Conservation (phyloP, 2,113 vertebrate genomes). For the Gnathonemus longibarbis region DNA sequence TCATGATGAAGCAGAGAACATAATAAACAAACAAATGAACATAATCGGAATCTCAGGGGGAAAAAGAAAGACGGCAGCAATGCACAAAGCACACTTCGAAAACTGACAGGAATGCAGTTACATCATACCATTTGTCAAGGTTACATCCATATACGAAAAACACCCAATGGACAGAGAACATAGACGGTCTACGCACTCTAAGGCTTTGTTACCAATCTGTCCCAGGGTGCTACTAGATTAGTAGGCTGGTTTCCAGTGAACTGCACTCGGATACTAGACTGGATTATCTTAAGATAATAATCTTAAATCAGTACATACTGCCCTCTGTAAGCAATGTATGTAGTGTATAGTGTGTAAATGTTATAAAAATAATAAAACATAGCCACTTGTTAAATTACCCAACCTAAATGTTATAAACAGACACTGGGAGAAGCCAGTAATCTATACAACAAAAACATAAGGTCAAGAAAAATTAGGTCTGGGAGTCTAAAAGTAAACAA, state of each 20-base stretch:
- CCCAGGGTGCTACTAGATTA: slow-evolving; percentile 46
- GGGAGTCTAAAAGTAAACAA: not conserved
- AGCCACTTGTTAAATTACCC: not conserved
- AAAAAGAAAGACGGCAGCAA: not conserved
- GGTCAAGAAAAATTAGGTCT: not conserved
- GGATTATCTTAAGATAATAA: not conserved
- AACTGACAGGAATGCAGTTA: not conserved
- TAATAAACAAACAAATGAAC: not conserved
- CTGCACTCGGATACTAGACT: not conserved
- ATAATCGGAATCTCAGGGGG: not conserved
- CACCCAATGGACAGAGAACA: slow-evolving; percentile 36
- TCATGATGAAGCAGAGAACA: not conserved
- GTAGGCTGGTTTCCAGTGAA: not conserved
- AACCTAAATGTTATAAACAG: not conserved
- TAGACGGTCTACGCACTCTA: slow-evolving; percentile 32
- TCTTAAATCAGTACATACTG: not conserved
- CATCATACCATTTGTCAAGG: slow-evolving; percentile 34
- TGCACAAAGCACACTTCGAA: not conserved
- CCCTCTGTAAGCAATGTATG: not conserved
- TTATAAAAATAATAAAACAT: not conserved
- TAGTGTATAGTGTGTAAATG: not conserved
- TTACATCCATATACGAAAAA: slow-evolving; percentile 45
- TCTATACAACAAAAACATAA: not conserved
- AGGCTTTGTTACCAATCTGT: slow-evolving; percentile 32
- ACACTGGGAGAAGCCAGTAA: not conserved